phyloP scores from a whole-genome alignment of 2,888 invertebrate genomes.

The Tetrapedia diversipes region DNA sequence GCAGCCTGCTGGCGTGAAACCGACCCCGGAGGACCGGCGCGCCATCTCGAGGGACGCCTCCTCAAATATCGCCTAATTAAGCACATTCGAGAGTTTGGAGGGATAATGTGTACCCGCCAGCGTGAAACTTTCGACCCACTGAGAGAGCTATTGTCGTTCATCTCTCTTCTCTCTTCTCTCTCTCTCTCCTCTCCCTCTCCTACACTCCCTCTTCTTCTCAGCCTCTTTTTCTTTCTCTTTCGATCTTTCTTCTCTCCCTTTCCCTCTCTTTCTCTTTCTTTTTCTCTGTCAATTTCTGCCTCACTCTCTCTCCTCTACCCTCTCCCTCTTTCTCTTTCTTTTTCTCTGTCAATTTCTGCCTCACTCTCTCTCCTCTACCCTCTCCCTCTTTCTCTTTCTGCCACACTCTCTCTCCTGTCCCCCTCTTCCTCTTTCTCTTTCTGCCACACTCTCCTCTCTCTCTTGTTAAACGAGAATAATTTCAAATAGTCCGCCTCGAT shows the following conservation, averaged over 20 bases:
- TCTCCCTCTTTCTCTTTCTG: no score
- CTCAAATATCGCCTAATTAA: conserved; percentile 80
- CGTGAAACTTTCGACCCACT: conserved; percentile 64
- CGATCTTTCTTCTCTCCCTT: neutral
- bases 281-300: neutral
- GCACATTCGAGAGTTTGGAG: conserved; percentile 76
- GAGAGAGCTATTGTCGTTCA: conserved; percentile 48
- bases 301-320: neutral
- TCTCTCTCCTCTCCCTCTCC: neutral
- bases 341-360: neutral
- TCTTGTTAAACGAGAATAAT: no score
- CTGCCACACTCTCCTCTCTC: no score
- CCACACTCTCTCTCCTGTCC: no score
- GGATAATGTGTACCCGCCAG: conserved; percentile 67
- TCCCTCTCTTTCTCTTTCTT: neutral
- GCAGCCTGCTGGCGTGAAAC: conserved; percentile 70
- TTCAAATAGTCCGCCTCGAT: no score
- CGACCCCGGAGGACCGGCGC: conserved; percentile 39
- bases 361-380: no score
- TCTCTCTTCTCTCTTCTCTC: neutral
- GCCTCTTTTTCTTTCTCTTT: neutral
- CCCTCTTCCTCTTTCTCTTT: no score
- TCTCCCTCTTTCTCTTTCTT: neutral
- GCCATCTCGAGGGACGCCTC: conserved; percentile 45
- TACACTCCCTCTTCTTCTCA: neutral